These are phyloP conservation scores for Anarrhichthys ocellatus DNA, from an alignment of 2,113 vertebrate genomes.

Conservation along the genomic window DNA sequence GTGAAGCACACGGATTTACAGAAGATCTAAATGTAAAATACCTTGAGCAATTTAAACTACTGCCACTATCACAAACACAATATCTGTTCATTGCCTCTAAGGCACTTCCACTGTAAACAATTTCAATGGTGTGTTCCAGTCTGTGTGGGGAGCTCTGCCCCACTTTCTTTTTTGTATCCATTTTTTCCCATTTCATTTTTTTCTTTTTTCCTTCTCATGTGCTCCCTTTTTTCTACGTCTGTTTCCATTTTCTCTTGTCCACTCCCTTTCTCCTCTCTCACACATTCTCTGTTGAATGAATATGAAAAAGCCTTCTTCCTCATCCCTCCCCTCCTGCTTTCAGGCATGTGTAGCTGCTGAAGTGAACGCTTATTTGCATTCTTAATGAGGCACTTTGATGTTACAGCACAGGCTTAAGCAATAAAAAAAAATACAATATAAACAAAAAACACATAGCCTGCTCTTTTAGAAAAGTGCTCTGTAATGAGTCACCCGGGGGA, in stretches of 20 bases:
- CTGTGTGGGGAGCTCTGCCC: not conserved
- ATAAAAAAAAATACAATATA: constrained; percentile 34
- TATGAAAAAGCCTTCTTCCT: constrained; percentile 10
- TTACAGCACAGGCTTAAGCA: constrained; percentile 42
- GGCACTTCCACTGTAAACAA: constrained; percentile 31
- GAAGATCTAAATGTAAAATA: constrained; percentile 31
- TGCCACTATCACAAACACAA: constrained; percentile 33
- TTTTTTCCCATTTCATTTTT: not conserved
- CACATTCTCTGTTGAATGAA: constrained; percentile 1
- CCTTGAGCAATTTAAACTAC: constrained; percentile 15
- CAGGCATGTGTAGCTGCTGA: constrained; percentile 33
- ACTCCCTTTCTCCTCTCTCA: not conserved
- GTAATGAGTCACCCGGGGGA: constrained; percentile 15
- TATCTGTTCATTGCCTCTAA: constrained; percentile 44
- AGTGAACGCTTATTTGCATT: constrained; percentile 71
- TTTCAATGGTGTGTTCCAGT: constrained; percentile 43
- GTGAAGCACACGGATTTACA: constrained; percentile 9
- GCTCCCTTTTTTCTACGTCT: not conserved
- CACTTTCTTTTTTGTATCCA: not conserved
- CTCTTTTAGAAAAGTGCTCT: constrained; percentile 15
- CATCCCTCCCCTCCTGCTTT: not conserved
- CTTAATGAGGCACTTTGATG: constrained; percentile 58
- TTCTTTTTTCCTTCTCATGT: not conserved
- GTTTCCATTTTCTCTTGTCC: constrained; percentile 15
- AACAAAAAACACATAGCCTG: constrained; percentile 28